Evolutionary conservation across 1,140 invertebrate species (phyloP), one percentile per base, ranked within the genome.

Genomic region (Daktulosphaira vitifoliae): DNA sequence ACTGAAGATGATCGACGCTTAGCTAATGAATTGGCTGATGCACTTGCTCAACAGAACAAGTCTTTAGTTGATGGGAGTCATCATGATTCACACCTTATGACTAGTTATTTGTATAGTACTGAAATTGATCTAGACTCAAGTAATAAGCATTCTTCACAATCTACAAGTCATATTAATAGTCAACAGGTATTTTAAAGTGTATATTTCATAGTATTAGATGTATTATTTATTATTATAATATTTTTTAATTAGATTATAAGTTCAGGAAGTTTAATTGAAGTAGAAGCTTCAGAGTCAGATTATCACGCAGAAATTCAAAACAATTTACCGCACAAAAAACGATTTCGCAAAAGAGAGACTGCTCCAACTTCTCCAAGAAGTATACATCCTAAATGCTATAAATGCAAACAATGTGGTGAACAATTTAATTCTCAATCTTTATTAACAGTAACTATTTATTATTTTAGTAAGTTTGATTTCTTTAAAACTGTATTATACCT

Each of bases 271-370:
- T 62, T 62, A 48, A 62, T 62, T 11, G 65, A 66, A 52, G 65
- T 29, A 18, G 48, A 52, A 26, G 50, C 37, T 44, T 66, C 65
- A 22, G 65, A 66, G n/a, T 66, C 39, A 15, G 65, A 66, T 53
- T 51, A 53, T n/a, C 49, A 66, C 42, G 51, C 37, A 3, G 49
- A 51, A 51, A 44, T 53, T 7, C 79, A 78, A 68, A 82, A 81
- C 72, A 83, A 79, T 71, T 76, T 85, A 23, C 82, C 82, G 3
- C 83, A 84, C 70, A 85, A 85, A 71, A 84, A 84, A 72, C 72
- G 82, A 66, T 83, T 84, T 69, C 81, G 82, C 0, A 76, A 77
- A 81, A 81, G 70, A 78, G 80, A 64, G 68, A 66, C 26, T n/a
- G 18, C 33, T n/a, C 67, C 49, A 0, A n/a, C 26, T 16, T 3